These are phyloP conservation scores for Octopus bimaculoides DNA, from an alignment of 1,140 invertebrate species.

Conservation along the genomic window DNA sequence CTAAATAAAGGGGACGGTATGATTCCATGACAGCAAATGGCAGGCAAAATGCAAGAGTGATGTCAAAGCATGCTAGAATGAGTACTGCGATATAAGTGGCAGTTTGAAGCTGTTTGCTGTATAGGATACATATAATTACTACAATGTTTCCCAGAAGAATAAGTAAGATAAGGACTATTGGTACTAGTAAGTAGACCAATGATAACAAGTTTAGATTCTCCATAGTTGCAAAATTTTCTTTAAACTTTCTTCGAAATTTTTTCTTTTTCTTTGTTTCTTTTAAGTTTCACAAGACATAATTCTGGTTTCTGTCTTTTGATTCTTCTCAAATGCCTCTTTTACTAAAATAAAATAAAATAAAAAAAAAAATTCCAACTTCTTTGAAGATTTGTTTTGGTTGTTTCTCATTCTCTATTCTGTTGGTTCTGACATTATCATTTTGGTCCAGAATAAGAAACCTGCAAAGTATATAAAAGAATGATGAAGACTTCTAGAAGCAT, in stretches of 20 bases:
- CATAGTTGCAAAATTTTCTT: background rate
- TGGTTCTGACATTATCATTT: too few species aligned
- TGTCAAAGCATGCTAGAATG: constrained; percentile 81
- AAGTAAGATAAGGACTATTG: constrained; percentile 70
- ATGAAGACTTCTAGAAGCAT: too few species aligned
- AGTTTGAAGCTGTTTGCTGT: constrained; percentile 71
- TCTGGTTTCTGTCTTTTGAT: too few species aligned
- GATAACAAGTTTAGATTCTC: background rate
- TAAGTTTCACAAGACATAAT: too few species aligned
- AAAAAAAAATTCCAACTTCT: too few species aligned
- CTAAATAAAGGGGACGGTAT: constrained; percentile 57
- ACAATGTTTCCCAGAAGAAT: constrained; percentile 73
- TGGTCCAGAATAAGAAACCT: too few species aligned
- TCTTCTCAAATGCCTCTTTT: too few species aligned
- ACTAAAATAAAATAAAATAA: too few species aligned
- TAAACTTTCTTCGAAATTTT: background rate
- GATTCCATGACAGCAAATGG: constrained; percentile 35
- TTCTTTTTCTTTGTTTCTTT: background rate
- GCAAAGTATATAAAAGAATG: too few species aligned
- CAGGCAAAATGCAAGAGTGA: constrained; percentile 74
- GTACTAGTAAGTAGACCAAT: background rate
- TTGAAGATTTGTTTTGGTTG: too few species aligned
- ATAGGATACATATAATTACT: constrained; percentile 59
- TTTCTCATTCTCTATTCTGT: too few species aligned
- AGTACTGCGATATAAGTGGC: constrained; percentile 94